Percentiles rank a stretch among this genome's conserved stretches.
Evolutionary conservation across 2,888 invertebrate genomes (phyloP).

Genomic region (Carterocephalus palaemon): DNA sequence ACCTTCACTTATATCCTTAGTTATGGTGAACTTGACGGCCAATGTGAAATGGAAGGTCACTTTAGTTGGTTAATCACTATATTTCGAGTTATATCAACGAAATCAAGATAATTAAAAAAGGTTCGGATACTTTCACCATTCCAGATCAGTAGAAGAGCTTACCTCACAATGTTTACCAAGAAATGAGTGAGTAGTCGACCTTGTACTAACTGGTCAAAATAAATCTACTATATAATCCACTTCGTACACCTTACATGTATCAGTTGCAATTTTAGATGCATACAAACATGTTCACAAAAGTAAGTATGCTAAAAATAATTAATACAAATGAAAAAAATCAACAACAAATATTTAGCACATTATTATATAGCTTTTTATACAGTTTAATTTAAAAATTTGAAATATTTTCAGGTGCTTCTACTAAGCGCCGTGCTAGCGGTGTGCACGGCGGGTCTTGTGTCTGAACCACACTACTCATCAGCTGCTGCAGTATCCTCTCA

Average conservation of each 20-base stretch:
- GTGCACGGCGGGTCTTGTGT: slow-evolving; percentile 57
- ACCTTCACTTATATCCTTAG: no score
- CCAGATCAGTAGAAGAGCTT: background rate
- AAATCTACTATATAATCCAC: slow-evolving; percentile 23
- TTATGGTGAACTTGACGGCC: no score
- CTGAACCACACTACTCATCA: slow-evolving; percentile 59
- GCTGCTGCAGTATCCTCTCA: slow-evolving; percentile 62
- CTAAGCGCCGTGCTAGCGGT: slow-evolving; percentile 64
- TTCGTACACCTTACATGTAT: slow-evolving; percentile 14
- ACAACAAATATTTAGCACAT: no score
- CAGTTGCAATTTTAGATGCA: slow-evolving; percentile 9
- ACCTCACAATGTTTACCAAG: slow-evolving; percentile 4
- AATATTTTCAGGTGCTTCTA: slow-evolving; percentile 52
- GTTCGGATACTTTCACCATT: slow-evolving; percentile 10
- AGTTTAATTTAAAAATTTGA: no score
- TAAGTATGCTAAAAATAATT: no score
- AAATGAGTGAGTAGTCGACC: slow-evolving; percentile 14
- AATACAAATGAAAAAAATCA: background rate
- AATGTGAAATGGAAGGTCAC: no score
- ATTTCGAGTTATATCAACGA: background rate
- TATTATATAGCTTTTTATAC: no score
- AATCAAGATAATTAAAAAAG: slow-evolving; percentile 1
- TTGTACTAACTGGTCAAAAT: slow-evolving; percentile 11
- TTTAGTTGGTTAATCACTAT: no score
- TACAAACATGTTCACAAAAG: slow-evolving; percentile 25